Evolutionary conservation across 1,140 invertebrate genomes (phyloP), one percentile per base, ranked within the genome.

Genomic region (Pachyrhynchus sulphureomaculatus): DNA sequence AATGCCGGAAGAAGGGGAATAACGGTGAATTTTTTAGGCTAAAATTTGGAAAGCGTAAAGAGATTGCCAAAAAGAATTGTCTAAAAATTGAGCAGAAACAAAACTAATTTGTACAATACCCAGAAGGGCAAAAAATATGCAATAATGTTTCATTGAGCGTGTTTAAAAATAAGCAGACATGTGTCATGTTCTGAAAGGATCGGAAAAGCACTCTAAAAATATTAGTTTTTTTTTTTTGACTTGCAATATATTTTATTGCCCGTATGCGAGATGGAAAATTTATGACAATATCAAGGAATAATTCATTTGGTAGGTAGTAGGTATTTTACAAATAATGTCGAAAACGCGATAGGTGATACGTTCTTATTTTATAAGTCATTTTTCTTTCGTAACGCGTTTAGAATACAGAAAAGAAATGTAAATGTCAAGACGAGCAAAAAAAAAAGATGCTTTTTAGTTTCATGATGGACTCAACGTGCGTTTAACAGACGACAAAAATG

Each of bases 231-330:
- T 59, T n/a, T n/a, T 26, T 29, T 29, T 52, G 57, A 44, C 48
- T 59, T 52, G 57, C 48, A 44, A 60, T 60, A 60, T 51, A 60
- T 60, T 60, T 60, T 60, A 60, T 60, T 60, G 57, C 47, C 18
- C 33, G 29, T 41, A 60, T 44, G 33, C 57, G 45, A 51, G 34
- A 52, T 60, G 47, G 45, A 60, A 60, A 60, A 60, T 60, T 60
- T 60, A 60, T 49, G 57, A 60, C 57, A 60, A 60, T 60, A 52
- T 60, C 57, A 52, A 45, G 39, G 48, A 60, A 60, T 60, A 60
- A 60, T 60, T 60, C 48, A 60, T 60, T 60, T 37, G 48, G 37
- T 33, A 33, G 34, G 57, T 60, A 60, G 47, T 36, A 60, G 57
- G 56, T 44, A 52, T 52, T 60, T 60, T 52, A 29, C 57, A 60